Conservation (phyloP, 1,140 invertebrate genomes). For the Pararge aegeria region DNA sequence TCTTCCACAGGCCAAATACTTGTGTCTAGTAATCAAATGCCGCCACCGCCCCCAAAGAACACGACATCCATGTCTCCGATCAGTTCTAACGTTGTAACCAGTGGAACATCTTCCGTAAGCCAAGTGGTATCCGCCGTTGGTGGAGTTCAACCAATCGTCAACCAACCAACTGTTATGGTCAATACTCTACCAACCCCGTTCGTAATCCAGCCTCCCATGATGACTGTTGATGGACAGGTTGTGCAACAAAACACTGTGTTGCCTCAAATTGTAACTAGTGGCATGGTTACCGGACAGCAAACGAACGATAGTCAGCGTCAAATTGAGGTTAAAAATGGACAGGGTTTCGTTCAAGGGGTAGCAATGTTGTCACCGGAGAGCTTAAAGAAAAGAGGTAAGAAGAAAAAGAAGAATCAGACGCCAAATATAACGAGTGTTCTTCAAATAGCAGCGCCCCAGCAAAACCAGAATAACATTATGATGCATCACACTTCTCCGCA, state of each 20-base stretch:
- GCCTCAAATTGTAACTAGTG: constrained; percentile 84
- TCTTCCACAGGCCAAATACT: constrained; percentile 88
- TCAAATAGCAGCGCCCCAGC: constrained; percentile 84
- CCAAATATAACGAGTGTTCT: constrained; percentile 88
- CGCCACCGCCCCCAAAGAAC: constrained; percentile 83
- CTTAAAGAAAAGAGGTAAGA: constrained; percentile 86
- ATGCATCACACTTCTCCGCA: constrained; percentile 71
- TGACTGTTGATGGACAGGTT: constrained; percentile 84
- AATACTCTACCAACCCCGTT: constrained; percentile 90
- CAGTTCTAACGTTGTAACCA: constrained; percentile 84
- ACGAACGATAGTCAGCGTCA: constrained; percentile 63
- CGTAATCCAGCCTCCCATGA: constrained; percentile 87
- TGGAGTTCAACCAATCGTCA: constrained; percentile 64
- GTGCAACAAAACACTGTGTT: constrained; percentile 85
- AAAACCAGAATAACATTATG: constrained; percentile 72
- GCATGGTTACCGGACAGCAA: constrained; percentile 81
- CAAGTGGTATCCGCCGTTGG: constrained; percentile 81
- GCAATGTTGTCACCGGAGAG: constrained; percentile 85
- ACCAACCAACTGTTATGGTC: constrained; percentile 89
- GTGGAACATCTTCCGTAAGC: constrained; percentile 85
- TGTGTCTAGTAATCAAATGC: constrained; percentile 84
- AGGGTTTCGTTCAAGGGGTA: constrained; percentile 78
- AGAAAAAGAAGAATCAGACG: constrained; percentile 83
- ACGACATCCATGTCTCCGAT: constrained; percentile 83
- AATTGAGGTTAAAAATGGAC: constrained; percentile 70